These are phyloP conservation scores for Pleuronectes platessa DNA, from an alignment of 2,113 vertebrate species.

Conservation along the genomic window DNA sequence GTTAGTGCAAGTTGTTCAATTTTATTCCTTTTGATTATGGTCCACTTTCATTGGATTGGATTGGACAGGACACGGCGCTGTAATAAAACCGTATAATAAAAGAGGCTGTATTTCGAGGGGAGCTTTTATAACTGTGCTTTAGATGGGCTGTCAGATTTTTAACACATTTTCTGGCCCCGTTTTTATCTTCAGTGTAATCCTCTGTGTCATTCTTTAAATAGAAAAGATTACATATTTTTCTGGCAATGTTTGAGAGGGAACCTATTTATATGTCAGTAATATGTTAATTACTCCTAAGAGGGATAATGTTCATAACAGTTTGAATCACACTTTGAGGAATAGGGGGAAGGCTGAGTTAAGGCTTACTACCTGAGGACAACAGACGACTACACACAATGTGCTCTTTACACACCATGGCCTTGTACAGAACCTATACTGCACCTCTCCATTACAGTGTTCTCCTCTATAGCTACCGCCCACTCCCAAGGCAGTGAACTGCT, in stretches of 20 bases:
- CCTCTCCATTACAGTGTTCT: background rate
- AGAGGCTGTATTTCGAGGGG: constrained; percentile 32
- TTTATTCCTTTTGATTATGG: constrained; percentile 19
- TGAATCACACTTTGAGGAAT: background rate
- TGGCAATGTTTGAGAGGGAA: background rate
- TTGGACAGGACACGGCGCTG: constrained; percentile 17
- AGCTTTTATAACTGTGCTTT: constrained; percentile 10
- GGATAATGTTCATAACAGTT: background rate
- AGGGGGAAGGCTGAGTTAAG: background rate
- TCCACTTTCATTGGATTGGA: constrained; percentile 17
- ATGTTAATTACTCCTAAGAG: background rate
- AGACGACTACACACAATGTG: background rate
- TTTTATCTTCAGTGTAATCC: constrained; percentile 22
- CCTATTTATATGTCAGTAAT: background rate
- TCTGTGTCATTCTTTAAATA: constrained; percentile 17
- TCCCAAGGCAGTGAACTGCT: background rate
- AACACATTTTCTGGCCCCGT: constrained; percentile 18
- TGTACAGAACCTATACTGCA: background rate
- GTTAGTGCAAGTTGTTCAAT: constrained; percentile 11
- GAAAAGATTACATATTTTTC: background rate
- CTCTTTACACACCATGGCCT: background rate
- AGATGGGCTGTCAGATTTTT: constrained; percentile 2
- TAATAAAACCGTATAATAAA: constrained; percentile 28
- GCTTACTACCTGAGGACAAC: constrained; percentile 6
- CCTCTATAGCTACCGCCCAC: background rate